Conservation (phyloP, 2,797 vertebrate genomes). For the Paratrypauchen microcephalus region DNA sequence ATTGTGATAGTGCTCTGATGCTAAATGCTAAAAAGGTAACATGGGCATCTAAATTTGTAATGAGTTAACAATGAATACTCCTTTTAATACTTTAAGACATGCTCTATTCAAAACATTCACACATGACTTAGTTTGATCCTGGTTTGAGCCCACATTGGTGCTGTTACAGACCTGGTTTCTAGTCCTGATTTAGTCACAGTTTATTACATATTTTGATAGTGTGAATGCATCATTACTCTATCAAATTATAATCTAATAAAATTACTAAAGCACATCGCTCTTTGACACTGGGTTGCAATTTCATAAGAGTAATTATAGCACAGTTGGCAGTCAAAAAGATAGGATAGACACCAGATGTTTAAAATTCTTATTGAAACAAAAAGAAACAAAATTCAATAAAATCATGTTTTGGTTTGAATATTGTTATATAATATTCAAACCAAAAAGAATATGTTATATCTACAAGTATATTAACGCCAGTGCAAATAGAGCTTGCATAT, state of each 20-base stretch:
- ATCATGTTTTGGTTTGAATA: too few species aligned
- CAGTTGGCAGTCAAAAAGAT: neutral
- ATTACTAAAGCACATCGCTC: neutral
- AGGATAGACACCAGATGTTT: neutral
- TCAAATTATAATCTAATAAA: neutral
- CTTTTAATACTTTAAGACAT: neutral
- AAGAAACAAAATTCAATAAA: too few species aligned
- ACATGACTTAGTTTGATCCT: neutral
- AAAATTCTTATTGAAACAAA: too few species aligned
- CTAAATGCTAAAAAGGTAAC: too few species aligned
- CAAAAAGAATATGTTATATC: neutral
- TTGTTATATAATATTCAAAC: neutral
- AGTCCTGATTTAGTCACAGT: neutral
- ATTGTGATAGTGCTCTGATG: too few species aligned
- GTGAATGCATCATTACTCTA: neutral
- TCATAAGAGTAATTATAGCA: too few species aligned
- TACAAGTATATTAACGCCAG: conserved; percentile 4
- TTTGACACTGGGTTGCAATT: neutral
- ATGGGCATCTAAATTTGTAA: too few species aligned
- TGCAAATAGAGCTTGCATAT: conserved; percentile 27
- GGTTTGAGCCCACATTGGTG: conserved; percentile 22
- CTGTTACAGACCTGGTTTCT: neutral
- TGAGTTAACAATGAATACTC: too few species aligned
- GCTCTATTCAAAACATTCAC: neutral
- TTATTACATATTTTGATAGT: neutral